Base-by-base conservation (phyloP, 2,888 invertebrate genomes). In the Drosophila eohydei region DNA sequence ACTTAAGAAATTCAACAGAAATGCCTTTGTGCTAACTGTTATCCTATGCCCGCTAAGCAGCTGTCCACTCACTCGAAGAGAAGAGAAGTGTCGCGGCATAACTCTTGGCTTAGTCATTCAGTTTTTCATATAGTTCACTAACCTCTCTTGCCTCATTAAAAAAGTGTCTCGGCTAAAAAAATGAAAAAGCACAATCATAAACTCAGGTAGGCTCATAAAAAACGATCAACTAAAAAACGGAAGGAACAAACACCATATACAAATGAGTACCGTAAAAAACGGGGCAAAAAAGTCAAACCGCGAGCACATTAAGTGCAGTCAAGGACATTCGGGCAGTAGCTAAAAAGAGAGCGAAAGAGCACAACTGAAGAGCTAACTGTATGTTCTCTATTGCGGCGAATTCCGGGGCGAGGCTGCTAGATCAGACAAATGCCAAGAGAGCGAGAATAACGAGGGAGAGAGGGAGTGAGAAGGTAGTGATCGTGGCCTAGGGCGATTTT, bases 251-350 rank as follows among this genome's bases (percentile, higher is more conserved):
- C 21, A 21, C 21, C 21, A 21, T 21, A 21, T 12, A 36, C 50
- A 50, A 50, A 50, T 50, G 50, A 21, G 52, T 36, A 64, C 70
- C 71, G 80, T 80, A 78, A 78, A 78, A 78, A 78, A 78, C 76
- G 52, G 58, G 67, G 60, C 79, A 88, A 87, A 88, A 87, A 87
- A 89, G 88, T 81, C 85, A 89, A 89, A 83, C 85, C 85, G 69
- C 86, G 48, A 50, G 74, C 63, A 63, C 68, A 68, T 77, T 72
- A 75, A 11, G 6, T 41, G 62, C 57, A 60, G 69, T 74, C 84
- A 83, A 84, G 78, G 84, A 72, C 78, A 57, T 44, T 30, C 38
- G 54, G 26, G 28, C n/a, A n/a, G 9, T 7, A 12, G 12, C 34
- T 48, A 32, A 36, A 28, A 21, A 44, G 55, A 48, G 57, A 44